phyloP scores from a whole-genome alignment of 2,113 vertebrate genomes.

The Cinclus cinclus region DNA sequence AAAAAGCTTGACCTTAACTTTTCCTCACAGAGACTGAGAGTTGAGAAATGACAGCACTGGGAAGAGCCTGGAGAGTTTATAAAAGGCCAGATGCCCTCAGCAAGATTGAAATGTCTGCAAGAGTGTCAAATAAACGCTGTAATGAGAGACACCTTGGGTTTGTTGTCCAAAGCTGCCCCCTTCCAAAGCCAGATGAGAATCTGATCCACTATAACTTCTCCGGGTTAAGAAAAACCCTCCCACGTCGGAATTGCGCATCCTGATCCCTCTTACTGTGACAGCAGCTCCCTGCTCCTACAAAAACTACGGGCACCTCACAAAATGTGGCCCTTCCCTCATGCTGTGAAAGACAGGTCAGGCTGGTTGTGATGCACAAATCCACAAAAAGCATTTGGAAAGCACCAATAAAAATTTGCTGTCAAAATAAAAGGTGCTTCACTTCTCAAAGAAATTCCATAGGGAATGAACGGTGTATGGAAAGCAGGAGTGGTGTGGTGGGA shows the following conservation, averaged over 20 bases:
- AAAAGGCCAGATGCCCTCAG: neutral
- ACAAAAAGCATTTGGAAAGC: neutral
- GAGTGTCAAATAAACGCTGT: neutral
- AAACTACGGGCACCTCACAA: neutral
- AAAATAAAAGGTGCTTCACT: neutral
- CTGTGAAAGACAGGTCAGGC: neutral
- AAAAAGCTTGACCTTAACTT: neutral
- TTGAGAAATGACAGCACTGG: neutral
- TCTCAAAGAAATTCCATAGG: neutral
- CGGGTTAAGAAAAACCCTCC: neutral
- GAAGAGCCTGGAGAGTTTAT: neutral
- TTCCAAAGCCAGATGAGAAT: neutral
- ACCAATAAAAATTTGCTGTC: neutral
- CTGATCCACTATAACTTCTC: neutral
- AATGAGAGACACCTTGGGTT: neutral
- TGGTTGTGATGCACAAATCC: neutral
- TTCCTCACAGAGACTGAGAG: neutral
- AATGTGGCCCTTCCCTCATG: neutral
- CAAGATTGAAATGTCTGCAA: neutral
- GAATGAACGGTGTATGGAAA: neutral
- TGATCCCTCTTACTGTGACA: neutral
- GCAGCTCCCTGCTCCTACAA: neutral
- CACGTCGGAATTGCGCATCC: accelerated
- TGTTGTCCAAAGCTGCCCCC: neutral
- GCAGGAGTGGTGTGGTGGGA: neutral